These are phyloP conservation scores for Microctenopoma stevenorrisi DNA, from an alignment of 2,797 vertebrate species.

Conservation along the genomic window DNA sequence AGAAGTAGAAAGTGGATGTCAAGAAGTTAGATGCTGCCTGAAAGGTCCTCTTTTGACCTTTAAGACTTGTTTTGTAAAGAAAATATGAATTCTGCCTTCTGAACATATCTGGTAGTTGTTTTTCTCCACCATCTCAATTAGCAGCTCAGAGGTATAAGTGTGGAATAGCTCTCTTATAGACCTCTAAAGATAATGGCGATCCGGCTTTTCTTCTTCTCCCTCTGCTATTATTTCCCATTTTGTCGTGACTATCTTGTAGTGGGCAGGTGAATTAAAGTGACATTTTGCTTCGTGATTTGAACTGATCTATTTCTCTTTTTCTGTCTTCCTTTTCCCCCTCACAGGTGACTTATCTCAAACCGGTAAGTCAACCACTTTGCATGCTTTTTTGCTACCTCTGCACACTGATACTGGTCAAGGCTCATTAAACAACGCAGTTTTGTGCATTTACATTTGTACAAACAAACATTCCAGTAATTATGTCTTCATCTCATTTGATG, in stretches of 20 bases:
- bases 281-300: constrained; percentile 33
- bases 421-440: background rate
- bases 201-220: constrained; percentile 20
- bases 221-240: constrained; percentile 23
- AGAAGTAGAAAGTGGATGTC: constrained; percentile 22
- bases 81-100: constrained; percentile 21
- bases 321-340: constrained; percentile 33
- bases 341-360: constrained; percentile 82
- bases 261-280: constrained; percentile 25
- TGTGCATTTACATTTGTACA: background rate
- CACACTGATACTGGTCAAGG: background rate
- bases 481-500: constrained; percentile 8
- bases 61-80: constrained; percentile 11
- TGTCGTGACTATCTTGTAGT: constrained; percentile 13
- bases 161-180: constrained; percentile 10
- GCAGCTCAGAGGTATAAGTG: constrained; percentile 9
- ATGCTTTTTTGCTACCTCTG: constrained; percentile 12
- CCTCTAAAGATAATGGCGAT: constrained; percentile 40
- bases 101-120: constrained; percentile 26
- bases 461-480: constrained; percentile 17
- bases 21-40: constrained; percentile 35
- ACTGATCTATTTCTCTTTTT: constrained; percentile 52
- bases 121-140: constrained; percentile 40
- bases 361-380: constrained; percentile 76
- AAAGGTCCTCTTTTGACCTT: constrained; percentile 38